Percentiles rank a stretch among this genome's conserved stretches.
phyloP scores from a whole-genome alignment of 1,140 invertebrate genomes.

The Bombus sibiricus region DNA sequence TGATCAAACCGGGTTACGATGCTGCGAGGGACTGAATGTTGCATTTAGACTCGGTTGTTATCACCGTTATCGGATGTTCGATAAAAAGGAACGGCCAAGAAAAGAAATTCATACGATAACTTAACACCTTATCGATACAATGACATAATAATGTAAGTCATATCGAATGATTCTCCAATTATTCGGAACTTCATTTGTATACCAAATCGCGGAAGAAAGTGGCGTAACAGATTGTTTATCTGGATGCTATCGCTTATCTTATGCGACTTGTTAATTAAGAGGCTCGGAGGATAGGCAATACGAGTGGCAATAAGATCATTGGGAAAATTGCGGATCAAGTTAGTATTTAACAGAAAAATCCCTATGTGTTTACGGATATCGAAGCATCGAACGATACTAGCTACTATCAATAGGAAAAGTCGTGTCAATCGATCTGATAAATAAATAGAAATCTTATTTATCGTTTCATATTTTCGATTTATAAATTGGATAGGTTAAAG shows the following conservation, averaged over 20 bases:
- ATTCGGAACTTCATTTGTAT: neutral
- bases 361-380: no score
- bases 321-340: no score
- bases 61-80: constrained; percentile 56
- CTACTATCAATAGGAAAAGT: no score
- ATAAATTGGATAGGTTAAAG: no score
- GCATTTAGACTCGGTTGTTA: constrained; percentile 31
- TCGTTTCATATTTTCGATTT: no score
- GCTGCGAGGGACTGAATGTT: constrained; percentile 25
- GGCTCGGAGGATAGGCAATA: no score
- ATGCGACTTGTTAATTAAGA: neutral
- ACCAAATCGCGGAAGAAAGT: neutral
- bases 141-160: neutral
- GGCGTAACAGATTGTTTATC: neutral
- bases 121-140: constrained; percentile 1
- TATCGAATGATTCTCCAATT: neutral
- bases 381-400: no score
- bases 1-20: neutral
- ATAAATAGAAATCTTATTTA: no score
- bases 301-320: no score
- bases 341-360: no score
- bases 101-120: constrained; percentile 36
- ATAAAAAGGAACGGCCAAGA: constrained; percentile 35
- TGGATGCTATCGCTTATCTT: neutral
- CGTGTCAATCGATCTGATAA: no score